Base-by-base conservation (phyloP, 2,113 vertebrate species). In the Pao palembangensis region DNA sequence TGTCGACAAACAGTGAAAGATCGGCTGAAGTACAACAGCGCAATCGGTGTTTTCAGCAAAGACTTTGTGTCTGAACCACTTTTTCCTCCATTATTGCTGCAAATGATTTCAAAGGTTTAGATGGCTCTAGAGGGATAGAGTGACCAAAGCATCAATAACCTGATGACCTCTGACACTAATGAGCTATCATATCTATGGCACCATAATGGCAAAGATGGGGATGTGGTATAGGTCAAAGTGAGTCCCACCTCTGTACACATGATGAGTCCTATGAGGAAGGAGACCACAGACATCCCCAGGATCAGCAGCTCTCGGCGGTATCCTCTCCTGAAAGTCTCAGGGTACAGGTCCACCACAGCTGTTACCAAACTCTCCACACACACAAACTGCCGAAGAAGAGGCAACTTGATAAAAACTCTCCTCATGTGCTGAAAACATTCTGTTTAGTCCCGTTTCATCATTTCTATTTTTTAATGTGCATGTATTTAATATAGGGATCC, bases 281-380 rank as follows among this genome's bases (percentile, higher is more conserved):
- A 99, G 4, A 89, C 80, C 4, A 98, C 1, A 0, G 96, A 98
- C 87, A 98, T 90, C 61, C 92, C 92, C 0, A 98, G 86, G 75
- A 98, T 99, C 71, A 98, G 89, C 67, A 94, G 87, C 76, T 99
- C 96, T 77, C 97, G 89, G 69, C 97, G 88, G 77, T 96, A 96
- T 61, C 97, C 97, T 84, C 93, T 93, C 65, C 96, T 92, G 88
- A 99, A 99, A 58, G 94, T 90, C 66, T 96, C 93, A 59, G 97
- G 97, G 79, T 98, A 98, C 96, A 99, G 94, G 81, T 99, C 97
- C 77, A 98, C 93, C 63, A 98, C 93, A 0, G 97, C 96, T 0
- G 97, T 99, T 85, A 99, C 97, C 0, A 99, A 89, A 86, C 96
- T 99, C 67, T 99, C 96, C 71, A 99, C 95, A 28, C 97, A 99